A percentile compares a stretch with the other conserved stretches of the same genome.
Conservation (phyloP, 2,888 invertebrate genomes). For the Celastrina argiolus region DNA sequence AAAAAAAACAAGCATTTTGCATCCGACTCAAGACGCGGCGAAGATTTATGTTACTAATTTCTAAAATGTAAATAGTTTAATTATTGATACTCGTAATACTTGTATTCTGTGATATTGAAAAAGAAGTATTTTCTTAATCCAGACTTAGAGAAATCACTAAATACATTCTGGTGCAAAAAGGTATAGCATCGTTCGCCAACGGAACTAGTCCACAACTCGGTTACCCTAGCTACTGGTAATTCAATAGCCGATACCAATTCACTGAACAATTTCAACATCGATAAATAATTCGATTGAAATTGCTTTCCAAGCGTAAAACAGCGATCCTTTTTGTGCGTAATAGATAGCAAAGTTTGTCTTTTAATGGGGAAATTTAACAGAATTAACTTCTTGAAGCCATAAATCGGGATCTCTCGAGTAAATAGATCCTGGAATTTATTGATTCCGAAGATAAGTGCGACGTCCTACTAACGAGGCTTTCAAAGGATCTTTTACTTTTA, state of each 20-base stretch:
- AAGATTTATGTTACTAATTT: too few species aligned
- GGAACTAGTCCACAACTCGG: constrained; percentile 17
- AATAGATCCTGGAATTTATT: constrained; percentile 20
- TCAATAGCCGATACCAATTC: constrained; percentile 22
- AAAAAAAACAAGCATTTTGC: too few species aligned
- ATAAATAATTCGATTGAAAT: constrained; percentile 23
- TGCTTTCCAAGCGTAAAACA: constrained; percentile 23
- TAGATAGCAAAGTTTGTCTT: constrained; percentile 19
- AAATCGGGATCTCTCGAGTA: constrained; percentile 20
- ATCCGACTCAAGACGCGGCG: too few species aligned
- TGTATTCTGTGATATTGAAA: too few species aligned
- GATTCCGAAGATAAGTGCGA: constrained; percentile 11
- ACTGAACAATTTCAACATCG: constrained; percentile 23
- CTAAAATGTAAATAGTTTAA: too few species aligned
- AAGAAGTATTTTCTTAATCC: neutral
- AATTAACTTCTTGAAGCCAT: constrained; percentile 21
- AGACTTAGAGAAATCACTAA: neutral
- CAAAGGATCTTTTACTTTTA: neutral
- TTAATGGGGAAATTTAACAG: constrained; percentile 22
- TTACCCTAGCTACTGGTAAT: constrained; percentile 20
- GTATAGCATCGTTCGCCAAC: neutral
- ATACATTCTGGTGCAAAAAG: neutral
- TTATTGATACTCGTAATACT: too few species aligned
- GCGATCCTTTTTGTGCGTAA: constrained; percentile 20
- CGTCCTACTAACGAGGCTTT: constrained; percentile 11